A percentile compares a stretch with the other conserved stretches of the same genome.
phyloP scores from a whole-genome alignment of 1,140 invertebrate species.

The Leucophenga varia region DNA sequence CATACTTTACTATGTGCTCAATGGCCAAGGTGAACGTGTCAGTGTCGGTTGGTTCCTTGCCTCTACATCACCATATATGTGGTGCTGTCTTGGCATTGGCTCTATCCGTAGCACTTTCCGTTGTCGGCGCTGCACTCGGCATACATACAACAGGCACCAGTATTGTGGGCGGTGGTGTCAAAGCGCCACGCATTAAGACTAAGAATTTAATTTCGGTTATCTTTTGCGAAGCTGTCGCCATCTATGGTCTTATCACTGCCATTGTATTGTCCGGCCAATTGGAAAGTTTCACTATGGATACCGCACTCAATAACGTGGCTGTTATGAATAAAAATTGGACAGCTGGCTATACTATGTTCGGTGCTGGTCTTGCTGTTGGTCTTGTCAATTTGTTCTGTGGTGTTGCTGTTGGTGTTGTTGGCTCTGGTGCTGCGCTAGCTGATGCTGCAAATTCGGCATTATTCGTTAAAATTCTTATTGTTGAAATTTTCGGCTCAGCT shows the following conservation, averaged over 20 bases:
- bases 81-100: constrained; percentile 86
- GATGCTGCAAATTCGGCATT: constrained; percentile 90
- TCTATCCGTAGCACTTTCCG: constrained; percentile 90
- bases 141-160: constrained; percentile 94
- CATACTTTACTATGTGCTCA: constrained; percentile 76
- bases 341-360: constrained; percentile 91
- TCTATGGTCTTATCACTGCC: constrained; percentile 94
- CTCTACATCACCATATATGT: constrained; percentile 86
- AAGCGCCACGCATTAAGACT: constrained; percentile 95
- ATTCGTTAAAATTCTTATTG: constrained; percentile 95
- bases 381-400: constrained; percentile 91
- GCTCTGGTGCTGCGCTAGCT: constrained; percentile 87
- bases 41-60: constrained; percentile 86
- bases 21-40: constrained; percentile 81
- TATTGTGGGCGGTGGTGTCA: constrained; percentile 94
- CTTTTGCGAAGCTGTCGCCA: constrained; percentile 97
- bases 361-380: constrained; percentile 76
- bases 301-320: constrained; percentile 13
- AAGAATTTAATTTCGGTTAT: constrained; percentile 98
- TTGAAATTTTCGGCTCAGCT: constrained; percentile 95
- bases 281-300: constrained; percentile 58
- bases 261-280: constrained; percentile 87
- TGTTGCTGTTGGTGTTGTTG: constrained; percentile 90
- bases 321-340: constrained; percentile 64
- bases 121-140: constrained; percentile 94